Base-by-base conservation (phyloP, 2,888 invertebrate genomes). In the Megalurothrips usitatus region DNA sequence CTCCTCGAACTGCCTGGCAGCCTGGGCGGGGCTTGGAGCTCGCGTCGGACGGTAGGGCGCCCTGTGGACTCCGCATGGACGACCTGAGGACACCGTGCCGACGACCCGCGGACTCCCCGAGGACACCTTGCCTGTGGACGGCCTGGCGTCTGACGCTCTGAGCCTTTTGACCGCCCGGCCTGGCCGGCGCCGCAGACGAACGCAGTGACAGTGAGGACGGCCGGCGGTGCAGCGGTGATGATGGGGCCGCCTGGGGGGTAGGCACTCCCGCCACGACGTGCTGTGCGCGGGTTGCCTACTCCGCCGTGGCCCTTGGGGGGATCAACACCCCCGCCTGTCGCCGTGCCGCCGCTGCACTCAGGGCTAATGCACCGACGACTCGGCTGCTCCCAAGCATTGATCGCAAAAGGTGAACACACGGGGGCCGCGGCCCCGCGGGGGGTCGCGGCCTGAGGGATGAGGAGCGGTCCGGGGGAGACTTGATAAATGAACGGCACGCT, bases 391-490 rank as follows among this genome's bases (percentile, higher is more conserved):
- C 23, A 12, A 11, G 68, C 26, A 75, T 75, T 75, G 68, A 75
- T 75, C 68, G n/a, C 58, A 14, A 58, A 52, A 75, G 68, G 68
- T 75, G 68, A 75, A 75, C 68, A 75, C 68, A 75, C 23, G 68
- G 26, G 58, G 58, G 14, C 14, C 58, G 68, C 68, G 26, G 12
- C 6, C 23, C 68, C 23, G 68, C 68, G n/a, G n/a, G 9, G 68
- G 68, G 23, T n/a, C n/a, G n/a, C n/a, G 68, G 23, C 68, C 68
- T 75, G 68, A 75, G 68, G 68, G 68, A 75, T 75, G 68, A 75
- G 68, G 26, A 23, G 68, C 68, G 23, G 68, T 75, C 68, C 68
- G 12, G 68, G 68, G 12, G 68, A 75, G 68, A 26, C 68, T 75
- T 75, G 68, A 75, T 75, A 75, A 75, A 75, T 75, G 68, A 75